Percentiles rank a stretch among this genome's conserved stretches.
Evolutionary conservation across 2,888 invertebrate species (phyloP).

Genomic region (Nemoura dubitans): DNA sequence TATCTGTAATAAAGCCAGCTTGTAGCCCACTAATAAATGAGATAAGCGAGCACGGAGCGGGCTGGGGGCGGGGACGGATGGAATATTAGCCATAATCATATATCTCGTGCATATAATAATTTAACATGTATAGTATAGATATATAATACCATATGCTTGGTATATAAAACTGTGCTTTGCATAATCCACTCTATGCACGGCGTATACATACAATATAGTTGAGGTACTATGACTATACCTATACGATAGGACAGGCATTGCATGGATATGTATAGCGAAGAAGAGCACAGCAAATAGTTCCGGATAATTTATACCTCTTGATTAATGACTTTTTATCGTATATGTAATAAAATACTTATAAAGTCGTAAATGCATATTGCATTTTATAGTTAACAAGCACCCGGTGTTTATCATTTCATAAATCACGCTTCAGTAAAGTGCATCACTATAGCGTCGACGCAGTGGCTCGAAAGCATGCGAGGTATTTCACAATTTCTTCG

Average conservation of each 20-base stretch:
- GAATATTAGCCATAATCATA: constrained; percentile 35
- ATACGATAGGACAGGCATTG: not conserved
- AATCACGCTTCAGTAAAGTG: not conserved
- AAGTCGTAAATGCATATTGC: constrained; percentile 1
- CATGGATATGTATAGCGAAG: not conserved
- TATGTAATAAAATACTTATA: constrained; percentile 7
- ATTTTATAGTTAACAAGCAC: not conserved
- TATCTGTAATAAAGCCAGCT: constrained; percentile 38
- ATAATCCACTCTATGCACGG: not conserved
- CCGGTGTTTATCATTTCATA: not conserved
- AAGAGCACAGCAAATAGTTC: not conserved
- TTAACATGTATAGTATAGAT: not conserved
- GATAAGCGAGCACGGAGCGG: not conserved
- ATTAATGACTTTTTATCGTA: not conserved
- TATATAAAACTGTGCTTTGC: constrained; percentile 12
- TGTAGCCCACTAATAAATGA: constrained; percentile 28
- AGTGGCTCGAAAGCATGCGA: not conserved
- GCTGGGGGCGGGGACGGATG: not conserved
- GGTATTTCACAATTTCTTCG: not conserved
- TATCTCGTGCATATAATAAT: constrained; percentile 16
- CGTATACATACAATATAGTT: not conserved
- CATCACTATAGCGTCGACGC: not conserved
- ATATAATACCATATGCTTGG: not conserved
- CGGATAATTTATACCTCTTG: not conserved
- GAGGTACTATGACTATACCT: not conserved